Evolutionary conservation across 2,888 invertebrate species (phyloP), one percentile per base, ranked within the genome.

Genomic region (Mythimna impura): DNA sequence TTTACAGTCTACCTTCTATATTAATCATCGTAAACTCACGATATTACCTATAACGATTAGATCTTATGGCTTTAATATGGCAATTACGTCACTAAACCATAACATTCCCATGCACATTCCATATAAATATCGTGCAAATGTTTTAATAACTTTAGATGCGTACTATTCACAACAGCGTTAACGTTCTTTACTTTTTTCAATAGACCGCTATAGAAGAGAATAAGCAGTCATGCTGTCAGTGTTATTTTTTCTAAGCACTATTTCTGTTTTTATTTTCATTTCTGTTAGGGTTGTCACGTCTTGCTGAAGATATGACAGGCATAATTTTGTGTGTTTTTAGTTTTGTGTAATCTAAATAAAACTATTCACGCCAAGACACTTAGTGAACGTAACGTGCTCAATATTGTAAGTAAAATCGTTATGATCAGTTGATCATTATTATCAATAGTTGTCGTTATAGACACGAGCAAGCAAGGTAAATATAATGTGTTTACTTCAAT

Each of bases 1-100:
- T 87, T 80, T 81, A 75, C 68, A 75, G 72, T 77, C 82, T 78
- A 72, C 82, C 73, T 75, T 83, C 81, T 79, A 80, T 82, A 79
- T 84, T 84, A 81, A 86, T 86, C 85, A 86, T 85, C 87, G 74
- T 86, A 85, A 87, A 83, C 80, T 81, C 76, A 78, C 73, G 67
- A 72, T 83, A 85, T 82, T 80, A 76, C 81, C 80, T 76, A 82
- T 83, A 80, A 78, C 65, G 80, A 83, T 85, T 80, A 83, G 70
- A 86, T 83, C 80, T 71, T 79, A 86, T 80, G 78, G 69, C 54
- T 85, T 80, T 77, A 82, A 82, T 82, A 78, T 63, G 60, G 62
- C 78, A 71, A 80, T 82, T 78, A 78, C 86, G 78, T 82, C 86
- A 86, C 78, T 86, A 78, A 84, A 80, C 69, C 72, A 82, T 86